Evolutionary conservation across 2,888 invertebrate genomes (phyloP).

Genomic region (Alloscopus bannaensis): DNA sequence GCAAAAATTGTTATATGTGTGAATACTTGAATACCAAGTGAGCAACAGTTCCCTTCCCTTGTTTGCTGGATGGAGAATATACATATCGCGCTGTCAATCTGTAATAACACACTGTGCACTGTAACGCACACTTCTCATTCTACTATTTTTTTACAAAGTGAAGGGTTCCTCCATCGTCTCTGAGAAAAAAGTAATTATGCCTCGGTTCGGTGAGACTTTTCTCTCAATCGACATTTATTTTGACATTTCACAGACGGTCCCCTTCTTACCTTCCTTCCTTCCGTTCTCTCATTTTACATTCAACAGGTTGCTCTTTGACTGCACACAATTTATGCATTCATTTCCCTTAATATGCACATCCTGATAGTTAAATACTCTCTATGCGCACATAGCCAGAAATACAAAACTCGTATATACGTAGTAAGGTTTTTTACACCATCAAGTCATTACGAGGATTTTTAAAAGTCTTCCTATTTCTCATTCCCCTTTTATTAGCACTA

Average conservation of each 20-base stretch:
- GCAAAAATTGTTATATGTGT: constrained; percentile 4
- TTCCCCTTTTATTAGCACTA: no score
- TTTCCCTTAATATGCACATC: constrained; percentile 7
- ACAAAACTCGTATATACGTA: no score
- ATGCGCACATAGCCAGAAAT: no score
- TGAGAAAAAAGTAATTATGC: constrained; percentile 50
- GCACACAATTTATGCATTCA: constrained; percentile 11
- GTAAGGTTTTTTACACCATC: no score
- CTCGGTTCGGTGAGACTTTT: constrained; percentile 27
- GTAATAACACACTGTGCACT: neutral
- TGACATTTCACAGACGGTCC: constrained; percentile 52
- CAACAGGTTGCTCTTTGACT: constrained; percentile 47
- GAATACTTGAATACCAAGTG: constrained; percentile 34
- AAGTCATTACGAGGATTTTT: constrained; percentile 44
- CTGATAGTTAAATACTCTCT: no score
- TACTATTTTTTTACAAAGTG: constrained; percentile 18
- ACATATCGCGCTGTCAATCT: constrained; percentile 43
- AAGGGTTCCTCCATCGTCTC: constrained; percentile 5
- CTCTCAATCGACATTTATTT: constrained; percentile 53
- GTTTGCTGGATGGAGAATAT: no score
- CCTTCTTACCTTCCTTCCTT: neutral
- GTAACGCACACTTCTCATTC: no score
- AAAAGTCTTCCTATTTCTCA: constrained; percentile 17
- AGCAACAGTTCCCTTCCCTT: constrained; percentile 53
- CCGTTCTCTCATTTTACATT: constrained; percentile 39